Conservation (phyloP, 2,888 invertebrate species). For the Epinotia brunnichana region DNA sequence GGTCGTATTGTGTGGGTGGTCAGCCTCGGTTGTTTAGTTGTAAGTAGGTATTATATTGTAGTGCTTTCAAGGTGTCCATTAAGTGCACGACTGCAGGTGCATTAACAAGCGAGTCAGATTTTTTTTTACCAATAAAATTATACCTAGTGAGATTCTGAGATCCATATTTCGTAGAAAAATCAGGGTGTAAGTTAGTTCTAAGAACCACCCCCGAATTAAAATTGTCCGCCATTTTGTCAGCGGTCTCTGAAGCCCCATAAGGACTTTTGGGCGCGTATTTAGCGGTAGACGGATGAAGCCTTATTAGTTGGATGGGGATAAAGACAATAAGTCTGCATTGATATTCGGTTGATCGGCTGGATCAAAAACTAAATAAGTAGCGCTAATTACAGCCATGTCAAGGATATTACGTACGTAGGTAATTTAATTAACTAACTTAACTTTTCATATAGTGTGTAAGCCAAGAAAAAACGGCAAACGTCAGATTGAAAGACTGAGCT, state of each 20-base stretch:
- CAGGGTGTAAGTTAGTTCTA: conserved; percentile 47
- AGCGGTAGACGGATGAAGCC: conserved; percentile 70
- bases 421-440: conserved; percentile 28
- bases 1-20: too few relatives aligned
- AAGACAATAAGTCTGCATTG: conserved; percentile 52
- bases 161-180: not conserved
- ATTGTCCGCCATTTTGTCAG: conserved; percentile 72
- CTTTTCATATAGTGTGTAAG: not conserved
- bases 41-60: not conserved
- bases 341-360: conserved; percentile 39
- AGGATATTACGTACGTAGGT: conserved; percentile 45
- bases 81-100: too few relatives aligned
- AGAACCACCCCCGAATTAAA: conserved; percentile 55
- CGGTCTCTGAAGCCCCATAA: conserved; percentile 72
- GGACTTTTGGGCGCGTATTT: conserved; percentile 67
- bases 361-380: conserved; percentile 48
- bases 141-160: not conserved
- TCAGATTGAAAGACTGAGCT: conserved; percentile 12
- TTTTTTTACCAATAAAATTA: not conserved
- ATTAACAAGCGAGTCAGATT: too few relatives aligned
- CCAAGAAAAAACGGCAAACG: not conserved
- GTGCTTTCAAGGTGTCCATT: not conserved
- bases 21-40: not conserved
- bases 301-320: conserved; percentile 53
- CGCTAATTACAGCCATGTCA: conserved; percentile 57